These are phyloP conservation scores for Limnephilus marmoratus DNA, from an alignment of 2,888 invertebrate species.

Conservation along the genomic window DNA sequence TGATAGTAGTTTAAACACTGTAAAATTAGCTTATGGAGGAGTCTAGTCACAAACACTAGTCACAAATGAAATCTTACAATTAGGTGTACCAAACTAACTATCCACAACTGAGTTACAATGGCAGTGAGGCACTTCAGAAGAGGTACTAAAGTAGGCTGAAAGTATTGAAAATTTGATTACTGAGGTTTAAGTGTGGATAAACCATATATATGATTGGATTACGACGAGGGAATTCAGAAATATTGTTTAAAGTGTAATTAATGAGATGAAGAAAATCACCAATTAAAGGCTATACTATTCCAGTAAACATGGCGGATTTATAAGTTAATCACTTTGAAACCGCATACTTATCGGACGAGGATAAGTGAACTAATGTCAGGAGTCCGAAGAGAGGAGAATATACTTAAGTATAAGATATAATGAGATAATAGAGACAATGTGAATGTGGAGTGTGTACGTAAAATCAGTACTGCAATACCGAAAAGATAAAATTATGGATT, in stretches of 20 bases:
- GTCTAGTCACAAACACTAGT: not conserved
- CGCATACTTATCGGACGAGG: not conserved
- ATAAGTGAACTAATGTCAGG: not conserved
- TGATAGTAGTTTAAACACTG: too few species aligned
- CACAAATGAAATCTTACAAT: not conserved
- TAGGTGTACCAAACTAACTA: not conserved
- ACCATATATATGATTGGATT: not conserved
- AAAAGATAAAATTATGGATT: too few species aligned
- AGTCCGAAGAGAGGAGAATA: not conserved
- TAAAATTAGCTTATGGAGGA: not conserved
- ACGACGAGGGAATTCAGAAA: not conserved
- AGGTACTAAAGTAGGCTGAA: not conserved
- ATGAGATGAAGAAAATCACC: not conserved
- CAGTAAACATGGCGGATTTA: not conserved
- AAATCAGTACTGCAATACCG: too few species aligned
- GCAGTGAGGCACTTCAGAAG: not conserved
- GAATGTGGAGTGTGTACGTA: too few species aligned
- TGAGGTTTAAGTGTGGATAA: not conserved
- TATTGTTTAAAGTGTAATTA: not conserved
- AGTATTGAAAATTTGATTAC: not conserved
- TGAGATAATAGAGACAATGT: too few species aligned
- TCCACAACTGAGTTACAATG: not conserved
- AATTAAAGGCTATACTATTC: not conserved
- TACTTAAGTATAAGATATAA: not conserved
- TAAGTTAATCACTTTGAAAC: not conserved